These are phyloP conservation scores for Cathartes aura DNA, from an alignment of 2,113 vertebrate species.

Conservation along the genomic window DNA sequence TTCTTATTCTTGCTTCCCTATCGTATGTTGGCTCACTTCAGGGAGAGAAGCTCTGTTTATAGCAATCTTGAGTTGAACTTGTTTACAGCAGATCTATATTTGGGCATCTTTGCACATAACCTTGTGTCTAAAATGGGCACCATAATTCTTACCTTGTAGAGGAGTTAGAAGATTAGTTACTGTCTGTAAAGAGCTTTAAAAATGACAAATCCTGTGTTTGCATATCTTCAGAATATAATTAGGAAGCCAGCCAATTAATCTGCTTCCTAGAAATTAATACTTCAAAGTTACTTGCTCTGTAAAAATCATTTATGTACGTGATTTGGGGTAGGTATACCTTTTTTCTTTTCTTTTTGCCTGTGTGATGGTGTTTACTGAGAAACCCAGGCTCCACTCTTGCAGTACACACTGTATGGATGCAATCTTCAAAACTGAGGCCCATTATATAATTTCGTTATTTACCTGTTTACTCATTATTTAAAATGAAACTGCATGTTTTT, in stretches of 20 bases:
- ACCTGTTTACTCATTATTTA: background rate
- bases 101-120: conserved; percentile 41
- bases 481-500: background rate
- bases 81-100: conserved; percentile 52
- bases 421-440: background rate
- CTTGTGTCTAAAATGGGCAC: conserved; percentile 27
- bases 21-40: background rate
- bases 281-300: background rate
- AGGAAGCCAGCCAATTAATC: background rate
- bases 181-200: conserved; percentile 13
- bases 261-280: background rate
- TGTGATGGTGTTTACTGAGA: background rate
- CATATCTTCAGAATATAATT: background rate
- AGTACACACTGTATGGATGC: background rate
- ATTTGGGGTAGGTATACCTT: background rate
- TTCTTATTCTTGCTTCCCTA: conserved; percentile 28
- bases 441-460: background rate
- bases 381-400: background rate
- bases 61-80: conserved; percentile 26
- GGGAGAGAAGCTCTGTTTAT: conserved; percentile 26
- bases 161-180: background rate
- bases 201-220: background rate
- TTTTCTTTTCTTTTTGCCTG: background rate
- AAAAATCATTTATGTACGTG: background rate
- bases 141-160: conserved; percentile 35